Percentiles rank a stretch among this genome's conserved stretches.
Conservation (phyloP, 2,797 vertebrate species). For the Pipistrellus pygmaeus region DNA sequence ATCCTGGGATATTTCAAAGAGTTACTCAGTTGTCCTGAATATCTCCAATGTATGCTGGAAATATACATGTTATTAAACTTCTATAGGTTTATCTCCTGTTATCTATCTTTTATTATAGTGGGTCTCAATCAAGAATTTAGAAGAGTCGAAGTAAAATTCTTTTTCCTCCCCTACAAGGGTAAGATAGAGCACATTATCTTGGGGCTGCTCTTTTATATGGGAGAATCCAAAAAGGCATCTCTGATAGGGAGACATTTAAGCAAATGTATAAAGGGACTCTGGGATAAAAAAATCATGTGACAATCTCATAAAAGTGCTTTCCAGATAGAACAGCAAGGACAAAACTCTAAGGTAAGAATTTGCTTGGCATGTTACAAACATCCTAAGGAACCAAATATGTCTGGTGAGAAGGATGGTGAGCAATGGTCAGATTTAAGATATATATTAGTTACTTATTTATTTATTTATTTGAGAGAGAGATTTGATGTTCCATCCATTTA, state of each 20-base stretch:
- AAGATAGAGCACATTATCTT: slow-evolving; percentile 4
- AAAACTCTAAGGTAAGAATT: background rate
- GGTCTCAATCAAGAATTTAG: background rate
- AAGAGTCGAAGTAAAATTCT: background rate
- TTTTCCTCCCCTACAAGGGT: background rate
- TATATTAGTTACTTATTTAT: background rate
- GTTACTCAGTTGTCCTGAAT: background rate
- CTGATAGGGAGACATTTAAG: background rate
- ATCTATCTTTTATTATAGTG: background rate
- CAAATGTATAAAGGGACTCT: slow-evolving; percentile 7
- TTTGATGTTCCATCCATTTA: background rate
- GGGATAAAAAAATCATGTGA: slow-evolving; percentile 32
- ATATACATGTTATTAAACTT: background rate
- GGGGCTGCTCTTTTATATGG: background rate
- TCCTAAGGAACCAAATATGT: background rate
- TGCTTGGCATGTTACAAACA: background rate
- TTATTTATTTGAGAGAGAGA: background rate
- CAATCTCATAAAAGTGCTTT: background rate
- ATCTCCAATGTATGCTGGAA: background rate
- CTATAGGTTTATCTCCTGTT: background rate
- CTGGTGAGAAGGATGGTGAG: background rate
- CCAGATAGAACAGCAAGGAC: slow-evolving; percentile 3
- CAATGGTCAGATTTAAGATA: background rate
- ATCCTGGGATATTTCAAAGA: background rate
- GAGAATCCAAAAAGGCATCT: background rate